phyloP scores from a whole-genome alignment of 1,140 invertebrate genomes.

The Metopolophium dirhodum region DNA sequence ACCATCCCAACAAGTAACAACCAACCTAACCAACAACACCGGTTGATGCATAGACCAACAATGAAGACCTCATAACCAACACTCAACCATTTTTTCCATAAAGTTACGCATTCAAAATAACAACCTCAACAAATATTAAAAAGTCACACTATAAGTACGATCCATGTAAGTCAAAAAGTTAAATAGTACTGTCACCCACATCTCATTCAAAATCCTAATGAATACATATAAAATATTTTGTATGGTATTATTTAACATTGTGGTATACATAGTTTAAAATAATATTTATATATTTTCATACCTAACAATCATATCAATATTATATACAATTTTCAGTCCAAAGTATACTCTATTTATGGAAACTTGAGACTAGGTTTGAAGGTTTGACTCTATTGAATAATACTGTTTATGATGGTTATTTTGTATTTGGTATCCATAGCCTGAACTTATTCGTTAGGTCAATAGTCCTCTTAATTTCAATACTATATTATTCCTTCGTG shows the following conservation, averaged over 20 bases:
- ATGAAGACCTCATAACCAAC: not conserved
- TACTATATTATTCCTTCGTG: not conserved
- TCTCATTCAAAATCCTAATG: not conserved
- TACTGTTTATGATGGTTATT: not conserved
- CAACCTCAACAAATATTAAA: not conserved
- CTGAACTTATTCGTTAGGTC: not conserved
- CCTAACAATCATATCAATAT: not conserved
- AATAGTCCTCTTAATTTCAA: not conserved
- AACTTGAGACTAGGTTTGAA: not conserved
- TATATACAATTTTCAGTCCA: not conserved
- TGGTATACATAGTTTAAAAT: not conserved
- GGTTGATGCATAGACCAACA: not conserved
- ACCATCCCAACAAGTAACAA: too few species aligned
- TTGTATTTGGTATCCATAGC: not conserved
- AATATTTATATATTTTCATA: not conserved
- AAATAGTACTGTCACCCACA: not conserved
- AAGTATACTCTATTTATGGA: not conserved
- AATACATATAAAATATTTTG: not conserved
- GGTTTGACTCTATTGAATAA: not conserved
- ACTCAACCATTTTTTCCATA: not conserved
- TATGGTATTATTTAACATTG: not conserved
- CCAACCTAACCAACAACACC: not conserved
- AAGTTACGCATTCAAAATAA: not conserved
- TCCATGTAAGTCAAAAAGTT: not conserved
- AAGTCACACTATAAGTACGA: not conserved